Evolutionary conservation across 2,888 invertebrate species (phyloP).

Genomic region (Machimus rusticus): DNA sequence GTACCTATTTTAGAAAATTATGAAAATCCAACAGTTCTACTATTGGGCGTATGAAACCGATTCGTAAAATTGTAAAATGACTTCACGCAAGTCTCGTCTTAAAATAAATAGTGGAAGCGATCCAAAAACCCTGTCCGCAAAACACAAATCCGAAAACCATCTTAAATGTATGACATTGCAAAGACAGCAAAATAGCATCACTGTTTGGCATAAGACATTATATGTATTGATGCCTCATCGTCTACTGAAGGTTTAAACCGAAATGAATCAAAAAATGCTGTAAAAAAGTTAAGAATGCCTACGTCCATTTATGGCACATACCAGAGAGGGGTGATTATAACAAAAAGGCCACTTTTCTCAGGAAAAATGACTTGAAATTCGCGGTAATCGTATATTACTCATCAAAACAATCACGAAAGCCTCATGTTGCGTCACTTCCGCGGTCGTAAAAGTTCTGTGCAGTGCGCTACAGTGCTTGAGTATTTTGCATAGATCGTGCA

Average conservation of each 20-base stretch:
- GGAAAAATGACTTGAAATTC: constrained; percentile 9
- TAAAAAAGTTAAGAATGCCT: not conserved
- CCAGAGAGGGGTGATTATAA: not conserved
- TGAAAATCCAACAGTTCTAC: not conserved
- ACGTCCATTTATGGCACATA: not conserved
- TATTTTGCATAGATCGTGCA: not conserved
- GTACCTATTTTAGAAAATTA: not conserved
- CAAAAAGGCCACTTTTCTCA: not conserved
- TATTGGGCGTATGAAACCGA: not conserved
- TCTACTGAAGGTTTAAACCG: not conserved
- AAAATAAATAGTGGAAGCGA: constrained; percentile 4
- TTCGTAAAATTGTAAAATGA: not conserved
- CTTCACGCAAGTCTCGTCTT: not conserved
- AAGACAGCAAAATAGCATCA: not conserved
- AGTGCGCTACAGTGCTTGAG: not conserved
- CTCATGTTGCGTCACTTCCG: not conserved
- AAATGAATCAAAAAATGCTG: not conserved
- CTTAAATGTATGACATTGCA: not conserved
- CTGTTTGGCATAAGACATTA: not conserved
- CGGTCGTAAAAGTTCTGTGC: not conserved
- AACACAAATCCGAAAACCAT: not conserved
- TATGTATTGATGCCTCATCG: not conserved
- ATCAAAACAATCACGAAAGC: not conserved
- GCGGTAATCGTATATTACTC: not conserved
- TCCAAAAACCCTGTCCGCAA: not conserved